These are phyloP conservation scores for Sardinella longiceps DNA, from an alignment of 2,797 vertebrate genomes.

Conservation along the genomic window DNA sequence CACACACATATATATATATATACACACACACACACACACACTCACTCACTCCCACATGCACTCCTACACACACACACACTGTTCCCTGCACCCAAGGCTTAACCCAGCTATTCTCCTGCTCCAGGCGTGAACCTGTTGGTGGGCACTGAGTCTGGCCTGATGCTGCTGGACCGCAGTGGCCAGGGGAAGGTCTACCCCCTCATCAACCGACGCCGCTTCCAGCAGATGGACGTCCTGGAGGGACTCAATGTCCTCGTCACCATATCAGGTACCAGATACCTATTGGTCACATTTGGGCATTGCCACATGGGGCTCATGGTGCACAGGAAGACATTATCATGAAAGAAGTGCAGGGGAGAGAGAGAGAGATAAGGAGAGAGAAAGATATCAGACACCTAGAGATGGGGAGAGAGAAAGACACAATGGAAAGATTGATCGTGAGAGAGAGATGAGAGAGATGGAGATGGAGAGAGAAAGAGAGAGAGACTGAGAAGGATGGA, in stretches of 20 bases:
- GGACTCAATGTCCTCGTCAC: constrained; percentile 89
- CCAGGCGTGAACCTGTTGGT: constrained; percentile 88
- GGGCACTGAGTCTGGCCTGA: constrained; percentile 86
- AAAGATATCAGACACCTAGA: too few species aligned
- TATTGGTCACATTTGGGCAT: background rate
- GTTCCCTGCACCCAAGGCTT: too few species aligned
- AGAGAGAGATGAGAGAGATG: too few species aligned
- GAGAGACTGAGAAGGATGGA: too few species aligned
- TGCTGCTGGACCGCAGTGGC: constrained; percentile 86
- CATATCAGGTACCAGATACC: constrained; percentile 77
- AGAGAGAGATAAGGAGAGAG: too few species aligned
- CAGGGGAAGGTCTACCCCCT: constrained; percentile 88
- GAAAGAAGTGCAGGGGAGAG: too few species aligned
- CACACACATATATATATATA: background rate
- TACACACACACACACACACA: background rate
- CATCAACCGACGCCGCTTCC: constrained; percentile 85
- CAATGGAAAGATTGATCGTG: too few species aligned
- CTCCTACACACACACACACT: background rate
- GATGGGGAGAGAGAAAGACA: too few species aligned
- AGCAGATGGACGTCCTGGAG: constrained; percentile 90
- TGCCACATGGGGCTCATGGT: too few species aligned
- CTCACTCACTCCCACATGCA: background rate
- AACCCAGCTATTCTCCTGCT: too few species aligned
- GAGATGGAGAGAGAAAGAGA: too few species aligned
- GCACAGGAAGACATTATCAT: too few species aligned